Base-by-base conservation (phyloP, 1,140 invertebrate genomes). In the Calephelis nemesis region DNA sequence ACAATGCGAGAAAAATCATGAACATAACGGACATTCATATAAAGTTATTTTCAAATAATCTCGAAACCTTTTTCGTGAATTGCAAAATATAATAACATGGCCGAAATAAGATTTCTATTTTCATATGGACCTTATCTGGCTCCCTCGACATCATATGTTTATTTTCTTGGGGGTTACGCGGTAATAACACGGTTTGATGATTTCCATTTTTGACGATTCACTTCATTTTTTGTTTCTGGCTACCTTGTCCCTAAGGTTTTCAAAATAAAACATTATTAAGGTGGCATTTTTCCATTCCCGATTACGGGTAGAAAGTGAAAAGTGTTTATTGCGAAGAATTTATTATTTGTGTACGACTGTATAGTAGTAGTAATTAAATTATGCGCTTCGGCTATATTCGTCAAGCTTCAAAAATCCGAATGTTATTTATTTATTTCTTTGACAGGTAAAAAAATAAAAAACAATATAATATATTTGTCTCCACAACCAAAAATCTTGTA, bases 181-280 rank as follows among this genome's bases (percentile, higher is more conserved):
- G 52, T 11, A 58, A 58, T 58, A 58, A 58, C 52, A 58, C 52
- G 52, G 52, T 58, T 58, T 58, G 52, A 58, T 58, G 52, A 58
- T 13, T 39, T 9, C 9, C 19, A 58, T 15, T 58, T 58, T 58
- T 58, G 52, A 30, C 30, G 52, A 30, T 30, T 19, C 50, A 58
- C 52, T 58, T 8, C 5, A 58, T 58, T 58, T 30, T 54, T 54
- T 54, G 15, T 54, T 58, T 58, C 30, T 5, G 52, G 8, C 4
- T 19, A 54, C n/a, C 19, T 15, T 54, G 5, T 54, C 19, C 42
- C 42, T 42, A 42, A 42, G 42, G 42, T 42, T 39, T 11, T 5
- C 12, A 30, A 39, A 40, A 8, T 19, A 60, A 60, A 60, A 19
- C 15, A 60, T 40, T 39, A 30, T 40, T 12, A 60, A 19, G 19